Percentiles rank a stretch among this genome's conserved stretches.
Conservation (phyloP, 2,797 vertebrate genomes). For the Periophthalmus magnuspinnatus region DNA sequence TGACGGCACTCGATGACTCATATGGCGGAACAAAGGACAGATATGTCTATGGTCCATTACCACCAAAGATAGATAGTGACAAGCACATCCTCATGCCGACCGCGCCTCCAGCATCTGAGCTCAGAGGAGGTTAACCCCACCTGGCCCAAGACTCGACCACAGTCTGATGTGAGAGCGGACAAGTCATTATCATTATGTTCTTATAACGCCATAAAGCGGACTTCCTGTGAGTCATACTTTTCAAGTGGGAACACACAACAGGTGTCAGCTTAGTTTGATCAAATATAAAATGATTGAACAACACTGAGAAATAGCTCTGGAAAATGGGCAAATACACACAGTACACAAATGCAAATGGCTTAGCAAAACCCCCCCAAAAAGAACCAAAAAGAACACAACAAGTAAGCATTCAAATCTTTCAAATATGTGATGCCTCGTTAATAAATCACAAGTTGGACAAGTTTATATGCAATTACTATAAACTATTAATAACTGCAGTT, state of each 20-base stretch:
- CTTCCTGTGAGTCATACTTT: conserved; percentile 23
- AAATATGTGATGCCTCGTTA: not conserved
- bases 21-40: conserved; percentile 40
- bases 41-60: conserved; percentile 32
- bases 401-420: not conserved
- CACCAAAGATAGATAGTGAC: conserved; percentile 52
- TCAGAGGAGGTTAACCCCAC: conserved; percentile 28
- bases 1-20: conserved; percentile 53
- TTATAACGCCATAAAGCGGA: conserved; percentile 9
- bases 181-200: conserved; percentile 16
- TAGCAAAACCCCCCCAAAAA: no score
- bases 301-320: not conserved
- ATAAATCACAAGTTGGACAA: no score
- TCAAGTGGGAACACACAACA: not conserved
- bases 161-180: conserved; percentile 16
- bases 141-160: conserved; percentile 15
- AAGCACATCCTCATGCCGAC: conserved; percentile 42
- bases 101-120: conserved; percentile 32
- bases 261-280: not conserved
- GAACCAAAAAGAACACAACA: no score
- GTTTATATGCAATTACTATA: no score
- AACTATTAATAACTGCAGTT: no score
- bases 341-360: no score
- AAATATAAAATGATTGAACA: not conserved
- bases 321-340: not conserved